Conservation (phyloP, 2,888 invertebrate genomes). For the Tetramorium bicarinatum region DNA sequence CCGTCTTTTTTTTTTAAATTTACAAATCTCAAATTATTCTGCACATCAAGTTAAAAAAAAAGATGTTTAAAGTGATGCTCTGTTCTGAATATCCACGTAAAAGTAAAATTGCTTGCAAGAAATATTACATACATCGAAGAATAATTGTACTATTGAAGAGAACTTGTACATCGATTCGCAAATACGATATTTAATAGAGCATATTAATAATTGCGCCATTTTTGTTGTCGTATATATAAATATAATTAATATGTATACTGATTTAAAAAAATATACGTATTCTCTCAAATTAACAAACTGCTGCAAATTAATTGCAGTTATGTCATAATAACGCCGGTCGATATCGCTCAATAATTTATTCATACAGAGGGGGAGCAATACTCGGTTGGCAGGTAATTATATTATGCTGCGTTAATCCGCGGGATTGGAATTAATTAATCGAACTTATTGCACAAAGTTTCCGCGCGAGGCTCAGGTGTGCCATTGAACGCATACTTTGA, state of each 20-base stretch:
- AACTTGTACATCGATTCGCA: not conserved
- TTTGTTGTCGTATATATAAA: not conserved
- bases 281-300: slow-evolving; percentile 18
- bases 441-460: slow-evolving; percentile 55
- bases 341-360: slow-evolving; percentile 41
- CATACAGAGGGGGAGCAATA: slow-evolving; percentile 29
- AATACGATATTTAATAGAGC: not conserved
- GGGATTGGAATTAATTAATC: slow-evolving; percentile 54
- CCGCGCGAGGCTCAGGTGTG: slow-evolving; percentile 37
- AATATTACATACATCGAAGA: not conserved
- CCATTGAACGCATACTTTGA: slow-evolving; percentile 52
- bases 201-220: slow-evolving; percentile 9
- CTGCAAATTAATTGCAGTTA: slow-evolving; percentile 30
- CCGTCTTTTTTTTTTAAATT: not conserved
- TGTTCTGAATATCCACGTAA: not conserved
- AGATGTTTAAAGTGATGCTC: not conserved
- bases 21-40: not conserved
- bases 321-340: slow-evolving; percentile 6
- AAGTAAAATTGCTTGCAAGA: not conserved
- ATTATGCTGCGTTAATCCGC: slow-evolving; percentile 42
- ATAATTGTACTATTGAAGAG: not conserved
- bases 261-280: not conserved
- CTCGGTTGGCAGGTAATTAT: slow-evolving; percentile 49
- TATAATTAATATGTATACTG: not conserved
- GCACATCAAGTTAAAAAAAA: not conserved